Evolutionary conservation across 2,888 invertebrate genomes (phyloP).

Genomic region (Neoaliturus tenellus): DNA sequence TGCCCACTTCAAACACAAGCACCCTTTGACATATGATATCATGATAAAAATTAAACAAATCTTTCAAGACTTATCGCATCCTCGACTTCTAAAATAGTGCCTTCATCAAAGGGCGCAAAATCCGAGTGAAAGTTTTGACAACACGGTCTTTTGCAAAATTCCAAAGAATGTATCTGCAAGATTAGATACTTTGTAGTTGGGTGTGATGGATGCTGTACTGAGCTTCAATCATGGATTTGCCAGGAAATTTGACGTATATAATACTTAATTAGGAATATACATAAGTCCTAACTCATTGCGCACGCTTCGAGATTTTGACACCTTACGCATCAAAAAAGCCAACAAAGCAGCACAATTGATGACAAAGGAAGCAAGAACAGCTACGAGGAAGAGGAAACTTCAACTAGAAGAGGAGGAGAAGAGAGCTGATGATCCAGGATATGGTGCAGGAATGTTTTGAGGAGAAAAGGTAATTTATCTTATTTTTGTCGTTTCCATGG

Average conservation of each 20-base stretch:
- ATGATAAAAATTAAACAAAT: constrained; percentile 58
- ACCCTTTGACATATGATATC: background rate
- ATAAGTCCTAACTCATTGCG: background rate
- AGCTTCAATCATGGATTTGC: constrained; percentile 16
- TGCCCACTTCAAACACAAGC: background rate
- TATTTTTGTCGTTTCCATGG: background rate
- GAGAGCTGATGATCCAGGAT: background rate
- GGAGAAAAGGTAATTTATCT: background rate
- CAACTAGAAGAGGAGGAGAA: constrained; percentile 9
- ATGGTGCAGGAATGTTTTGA: constrained; percentile 39
- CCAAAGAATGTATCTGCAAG: constrained; percentile 29
- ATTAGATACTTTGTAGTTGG: background rate
- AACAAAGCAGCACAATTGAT: constrained; percentile 23
- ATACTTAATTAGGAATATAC: background rate
- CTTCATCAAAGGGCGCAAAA: background rate
- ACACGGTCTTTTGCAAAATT: background rate
- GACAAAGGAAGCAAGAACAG: constrained; percentile 6
- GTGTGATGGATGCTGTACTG: constrained; percentile 25
- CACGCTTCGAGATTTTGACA: background rate
- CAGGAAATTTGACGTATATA: background rate
- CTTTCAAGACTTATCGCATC: background rate
- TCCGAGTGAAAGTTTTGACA: background rate
- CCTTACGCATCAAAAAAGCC: background rate
- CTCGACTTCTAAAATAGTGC: constrained; percentile 18
- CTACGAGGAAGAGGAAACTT: background rate